Percentiles rank a stretch among this genome's conserved stretches.
Conservation (phyloP, 2,113 vertebrate genomes). For the Potamarius usumacintae region DNA sequence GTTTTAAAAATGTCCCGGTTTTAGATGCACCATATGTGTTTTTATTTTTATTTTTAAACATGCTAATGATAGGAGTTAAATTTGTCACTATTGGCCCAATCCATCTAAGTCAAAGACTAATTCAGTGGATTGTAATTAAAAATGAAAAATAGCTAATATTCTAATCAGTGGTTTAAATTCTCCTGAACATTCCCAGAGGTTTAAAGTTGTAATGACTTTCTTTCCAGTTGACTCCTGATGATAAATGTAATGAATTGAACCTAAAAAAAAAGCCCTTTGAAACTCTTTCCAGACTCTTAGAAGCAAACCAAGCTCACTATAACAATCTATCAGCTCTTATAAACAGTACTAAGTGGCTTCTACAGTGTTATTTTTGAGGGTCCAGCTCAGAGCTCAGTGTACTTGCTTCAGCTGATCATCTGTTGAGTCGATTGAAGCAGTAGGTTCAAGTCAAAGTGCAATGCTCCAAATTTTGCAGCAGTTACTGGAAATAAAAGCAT, state of each 20-base stretch:
- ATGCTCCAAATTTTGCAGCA: constrained; percentile 50
- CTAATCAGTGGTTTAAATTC: not conserved
- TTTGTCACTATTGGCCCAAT: constrained; percentile 14
- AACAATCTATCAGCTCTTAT: constrained; percentile 25
- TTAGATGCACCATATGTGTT: constrained; percentile 20
- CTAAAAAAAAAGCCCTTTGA: not conserved
- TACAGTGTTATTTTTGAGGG: constrained; percentile 26
- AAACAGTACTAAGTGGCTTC: constrained; percentile 28
- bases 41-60: not conserved
- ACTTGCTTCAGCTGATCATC: constrained; percentile 31
- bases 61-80: constrained; percentile 7
- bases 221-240: not conserved
- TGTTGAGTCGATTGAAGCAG: constrained; percentile 29
- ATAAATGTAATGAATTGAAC: constrained; percentile 1
- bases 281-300: not conserved
- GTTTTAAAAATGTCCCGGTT: constrained; percentile 21
- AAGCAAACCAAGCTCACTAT: not conserved
- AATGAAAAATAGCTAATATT: not conserved
- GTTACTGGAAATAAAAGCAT: constrained; percentile 70
- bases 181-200: not conserved
- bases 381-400: constrained; percentile 31
- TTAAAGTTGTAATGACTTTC: not conserved
- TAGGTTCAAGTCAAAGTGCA: constrained; percentile 36
- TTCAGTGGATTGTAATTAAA: constrained; percentile 22
- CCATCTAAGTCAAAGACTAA: constrained; percentile 12